Evolutionary conservation across 1,140 invertebrate genomes (phyloP), one percentile per base, ranked within the genome.

Genomic region (Drosophila malerkotliana): DNA sequence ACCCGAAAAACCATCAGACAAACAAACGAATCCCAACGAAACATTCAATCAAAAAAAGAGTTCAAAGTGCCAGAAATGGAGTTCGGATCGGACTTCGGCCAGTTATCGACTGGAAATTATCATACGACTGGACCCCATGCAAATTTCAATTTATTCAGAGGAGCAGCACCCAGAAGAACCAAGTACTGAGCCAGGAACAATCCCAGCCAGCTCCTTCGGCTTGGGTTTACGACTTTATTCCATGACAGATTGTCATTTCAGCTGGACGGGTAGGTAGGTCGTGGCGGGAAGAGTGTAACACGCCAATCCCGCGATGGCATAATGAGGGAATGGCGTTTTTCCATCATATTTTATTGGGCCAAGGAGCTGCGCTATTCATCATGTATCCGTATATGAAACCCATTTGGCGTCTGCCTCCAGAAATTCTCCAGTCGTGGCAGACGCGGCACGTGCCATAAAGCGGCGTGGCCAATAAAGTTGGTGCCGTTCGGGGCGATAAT

Each of bases 271-370:
- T 3, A 15, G 15, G 15, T 15, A 21, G 21, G 66, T 28, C n/a
- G 15, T 7, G 41, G 41, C 41, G 41, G 37, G 45, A 21, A 66
- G 67, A 81, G 82, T 85, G 69, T 79, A 78, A 76, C 82, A 85
- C 83, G 82, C 69, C 82, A 85, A 57, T 82, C 44, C 47, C 37
- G 47, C 37, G 4, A 12, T 39, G 59, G 41, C 66, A 88, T 87
- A 88, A 88, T 88, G 83, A 79, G 76, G 83, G 39, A 71, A 88
- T 88, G 77, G 82, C 83, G 79, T 88, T 88, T 84, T 88, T 66
- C 60, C 77, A 69, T 77, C 56, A 77, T 77, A 77, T 77, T 77
- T 77, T 78, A 63, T 78, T 72, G 74, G 57, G 56, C 39, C 63
- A 68, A 71, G 49, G 49, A 44, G 55, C 73, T 53, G 49, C 21